Conservation (phyloP, 1,140 invertebrate species). For the Aphelinus atriplicis region DNA sequence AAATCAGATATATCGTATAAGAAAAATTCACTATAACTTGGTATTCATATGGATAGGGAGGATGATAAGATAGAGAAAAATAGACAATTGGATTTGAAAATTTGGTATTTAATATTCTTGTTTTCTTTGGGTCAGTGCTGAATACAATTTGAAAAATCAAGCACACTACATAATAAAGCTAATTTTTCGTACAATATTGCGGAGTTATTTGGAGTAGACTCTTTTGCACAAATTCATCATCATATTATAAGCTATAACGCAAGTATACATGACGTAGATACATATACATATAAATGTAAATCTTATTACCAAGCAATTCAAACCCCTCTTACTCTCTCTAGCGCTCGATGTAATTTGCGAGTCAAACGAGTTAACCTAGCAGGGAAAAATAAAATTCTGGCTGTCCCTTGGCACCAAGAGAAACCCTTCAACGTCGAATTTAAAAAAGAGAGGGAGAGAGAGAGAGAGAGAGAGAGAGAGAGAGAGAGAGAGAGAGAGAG, state of each 20-base stretch:
- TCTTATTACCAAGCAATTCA: conserved; percentile 9
- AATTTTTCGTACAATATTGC: not conserved
- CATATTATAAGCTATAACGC: no score
- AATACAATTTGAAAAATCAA: conserved; percentile 7
- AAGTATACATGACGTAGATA: not conserved
- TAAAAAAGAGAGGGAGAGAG: not conserved
- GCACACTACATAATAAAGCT: not conserved
- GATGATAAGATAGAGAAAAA: no score
- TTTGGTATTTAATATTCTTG: no score
- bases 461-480: no score
- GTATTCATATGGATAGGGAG: no score
- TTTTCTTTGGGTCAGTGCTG: not conserved
- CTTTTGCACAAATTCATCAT: no score
- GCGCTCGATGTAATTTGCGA: conserved; percentile 21
- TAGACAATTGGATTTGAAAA: no score
- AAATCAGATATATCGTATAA: no score
- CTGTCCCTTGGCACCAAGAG: not conserved
- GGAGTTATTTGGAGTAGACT: not conserved
- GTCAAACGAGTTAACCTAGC: not conserved
- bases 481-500: no score
- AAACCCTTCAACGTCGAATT: not conserved
- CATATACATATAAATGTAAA: not conserved
- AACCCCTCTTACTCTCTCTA: not conserved
- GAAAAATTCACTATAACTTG: no score
- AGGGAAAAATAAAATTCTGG: not conserved